These are phyloP conservation scores for Drosophila mettleri DNA, from an alignment of 2,888 invertebrate species.

Conservation along the genomic window DNA sequence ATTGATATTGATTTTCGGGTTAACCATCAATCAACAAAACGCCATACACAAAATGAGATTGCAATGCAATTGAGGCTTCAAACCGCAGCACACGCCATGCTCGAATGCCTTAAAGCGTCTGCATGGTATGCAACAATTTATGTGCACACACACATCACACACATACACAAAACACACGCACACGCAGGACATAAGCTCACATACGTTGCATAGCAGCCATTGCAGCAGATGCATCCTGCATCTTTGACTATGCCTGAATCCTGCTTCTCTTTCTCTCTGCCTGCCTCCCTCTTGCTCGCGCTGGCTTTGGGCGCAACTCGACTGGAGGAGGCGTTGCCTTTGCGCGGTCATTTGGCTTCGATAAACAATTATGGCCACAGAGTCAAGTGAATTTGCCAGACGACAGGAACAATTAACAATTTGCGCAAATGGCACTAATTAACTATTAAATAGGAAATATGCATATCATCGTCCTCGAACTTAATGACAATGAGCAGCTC, in stretches of 20 bases:
- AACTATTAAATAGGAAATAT: constrained; percentile 66
- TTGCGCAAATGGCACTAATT: constrained; percentile 68
- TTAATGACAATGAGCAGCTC: constrained; percentile 2
- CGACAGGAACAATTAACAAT: constrained; percentile 73
- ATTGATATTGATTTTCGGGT: constrained; percentile 77
- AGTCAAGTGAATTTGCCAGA: constrained; percentile 55
- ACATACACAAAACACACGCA: not conserved
- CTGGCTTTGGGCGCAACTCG: not conserved
- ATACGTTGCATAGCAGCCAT: constrained; percentile 30
- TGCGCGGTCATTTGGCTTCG: constrained; percentile 66
- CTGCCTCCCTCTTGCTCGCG: not conserved
- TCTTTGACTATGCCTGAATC: not conserved
- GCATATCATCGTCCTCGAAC: constrained; percentile 29
- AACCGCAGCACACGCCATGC: constrained; percentile 76
- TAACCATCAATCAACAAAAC: constrained; percentile 80
- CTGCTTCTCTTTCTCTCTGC: not conserved
- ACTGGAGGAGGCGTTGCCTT: constrained; percentile 44
- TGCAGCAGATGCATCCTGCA: constrained; percentile 1
- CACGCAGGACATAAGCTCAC: constrained; percentile 3
- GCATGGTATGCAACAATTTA: constrained; percentile 76
- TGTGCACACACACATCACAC: constrained; percentile 40
- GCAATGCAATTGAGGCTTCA: constrained; percentile 78
- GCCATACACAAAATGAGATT: constrained; percentile 73
- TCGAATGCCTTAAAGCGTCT: constrained; percentile 75
- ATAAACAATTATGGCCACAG: constrained; percentile 71